Evolutionary conservation across 2,113 vertebrate genomes (phyloP).

Genomic region (Psammodynastes pulverulentus): DNA sequence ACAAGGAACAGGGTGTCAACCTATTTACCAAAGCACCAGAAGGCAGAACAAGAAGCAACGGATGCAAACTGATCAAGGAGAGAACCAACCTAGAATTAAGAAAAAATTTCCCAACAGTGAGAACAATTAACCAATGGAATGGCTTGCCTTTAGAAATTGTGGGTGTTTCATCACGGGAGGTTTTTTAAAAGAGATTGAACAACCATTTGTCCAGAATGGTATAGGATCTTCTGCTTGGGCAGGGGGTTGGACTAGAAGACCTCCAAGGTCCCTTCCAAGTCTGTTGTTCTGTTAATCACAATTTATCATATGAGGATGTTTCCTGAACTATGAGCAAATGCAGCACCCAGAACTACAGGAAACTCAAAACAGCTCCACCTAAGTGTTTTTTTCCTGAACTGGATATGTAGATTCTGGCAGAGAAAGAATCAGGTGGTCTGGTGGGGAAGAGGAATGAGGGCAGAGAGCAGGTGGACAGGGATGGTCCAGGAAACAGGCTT

Average conservation of each 20-base stretch:
- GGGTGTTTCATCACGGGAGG: background rate
- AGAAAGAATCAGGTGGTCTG: constrained; percentile 19
- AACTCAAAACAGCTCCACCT: background rate
- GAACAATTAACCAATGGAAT: too few relatives aligned
- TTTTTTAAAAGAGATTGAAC: background rate
- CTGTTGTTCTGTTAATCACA: background rate
- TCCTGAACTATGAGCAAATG: background rate
- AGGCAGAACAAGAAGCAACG: too few relatives aligned
- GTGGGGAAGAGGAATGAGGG: constrained; percentile 1
- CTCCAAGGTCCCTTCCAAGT: background rate
- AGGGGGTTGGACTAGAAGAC: background rate
- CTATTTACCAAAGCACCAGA: too few relatives aligned
- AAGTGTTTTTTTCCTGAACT: constrained; percentile 31
- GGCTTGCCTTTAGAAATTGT: background rate
- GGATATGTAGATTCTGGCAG: background rate
- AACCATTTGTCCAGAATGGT: background rate
- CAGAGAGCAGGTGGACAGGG: background rate
- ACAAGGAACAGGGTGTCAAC: too few relatives aligned
- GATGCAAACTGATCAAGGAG: too few relatives aligned
- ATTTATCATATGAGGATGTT: constrained; percentile 9
- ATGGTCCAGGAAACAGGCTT: constrained; percentile 56
- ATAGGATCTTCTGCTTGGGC: background rate
- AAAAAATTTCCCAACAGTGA: too few relatives aligned
- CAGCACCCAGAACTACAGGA: constrained; percentile 18
- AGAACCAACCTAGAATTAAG: too few relatives aligned